Percentiles rank a stretch among this genome's conserved stretches.
Evolutionary conservation across 2,113 vertebrate species (phyloP).

Genomic region (Ahaetulla prasina): DNA sequence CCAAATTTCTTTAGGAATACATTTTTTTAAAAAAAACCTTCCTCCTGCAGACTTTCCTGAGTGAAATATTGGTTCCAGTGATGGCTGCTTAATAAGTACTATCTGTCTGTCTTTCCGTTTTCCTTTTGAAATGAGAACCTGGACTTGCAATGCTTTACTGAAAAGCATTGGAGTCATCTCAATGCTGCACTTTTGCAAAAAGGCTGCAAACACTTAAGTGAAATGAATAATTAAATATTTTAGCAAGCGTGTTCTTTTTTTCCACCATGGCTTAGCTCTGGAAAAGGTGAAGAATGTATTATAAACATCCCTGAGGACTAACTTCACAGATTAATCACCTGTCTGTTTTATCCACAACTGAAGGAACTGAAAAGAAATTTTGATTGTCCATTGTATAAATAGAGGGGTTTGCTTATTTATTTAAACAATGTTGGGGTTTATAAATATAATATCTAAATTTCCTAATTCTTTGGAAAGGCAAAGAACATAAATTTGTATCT

Average conservation of each 20-base stretch:
- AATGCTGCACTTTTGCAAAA: neutral
- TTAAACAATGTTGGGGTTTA: neutral
- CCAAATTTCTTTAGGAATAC: neutral
- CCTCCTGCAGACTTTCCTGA: neutral
- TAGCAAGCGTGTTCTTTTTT: neutral
- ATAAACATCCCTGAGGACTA: neutral
- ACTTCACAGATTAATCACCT: neutral
- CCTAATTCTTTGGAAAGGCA: neutral
- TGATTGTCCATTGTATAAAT: neutral
- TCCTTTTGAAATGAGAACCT: neutral
- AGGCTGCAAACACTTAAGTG: neutral
- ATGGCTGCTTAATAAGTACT: neutral
- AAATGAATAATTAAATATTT: slow-evolving; percentile 20
- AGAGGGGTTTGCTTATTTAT: neutral
- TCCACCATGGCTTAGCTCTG: neutral
- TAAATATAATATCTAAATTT: neutral
- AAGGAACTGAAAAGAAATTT: neutral
- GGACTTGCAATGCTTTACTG: neutral
- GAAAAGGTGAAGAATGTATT: neutral
- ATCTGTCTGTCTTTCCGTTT: neutral
- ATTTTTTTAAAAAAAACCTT: neutral
- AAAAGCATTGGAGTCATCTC: slow-evolving; percentile 4
- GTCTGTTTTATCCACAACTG: neutral
- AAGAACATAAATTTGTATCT: neutral
- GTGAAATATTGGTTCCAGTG: neutral